A percentile compares a stretch with the other conserved stretches of the same genome.
Evolutionary conservation across 2,888 invertebrate species (phyloP).

Genomic region (Platypus cylindrus): DNA sequence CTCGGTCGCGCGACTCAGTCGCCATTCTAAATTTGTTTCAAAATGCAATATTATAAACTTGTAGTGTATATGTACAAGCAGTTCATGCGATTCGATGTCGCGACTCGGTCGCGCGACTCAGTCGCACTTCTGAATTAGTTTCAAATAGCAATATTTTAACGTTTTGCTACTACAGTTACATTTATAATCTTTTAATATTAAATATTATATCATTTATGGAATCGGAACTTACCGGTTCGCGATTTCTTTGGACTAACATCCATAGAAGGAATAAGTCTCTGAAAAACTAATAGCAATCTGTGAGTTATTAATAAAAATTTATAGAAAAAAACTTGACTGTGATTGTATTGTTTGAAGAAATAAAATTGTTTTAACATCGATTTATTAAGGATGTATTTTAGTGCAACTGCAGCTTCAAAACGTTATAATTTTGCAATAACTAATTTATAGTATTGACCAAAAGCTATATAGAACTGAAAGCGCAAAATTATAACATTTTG

Average conservation of each 20-base stretch:
- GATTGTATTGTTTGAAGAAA: too few species aligned
- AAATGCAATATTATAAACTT: too few species aligned
- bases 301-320: conserved; percentile 1
- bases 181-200: neutral
- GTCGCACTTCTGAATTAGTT: too few species aligned
- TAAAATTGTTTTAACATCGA: too few species aligned
- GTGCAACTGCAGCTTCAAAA: conserved; percentile 35
- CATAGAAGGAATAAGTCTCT: conserved; percentile 12
- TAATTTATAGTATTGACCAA: conserved; percentile 15
- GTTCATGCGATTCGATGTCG: too few species aligned
- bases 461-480: conserved; percentile 37
- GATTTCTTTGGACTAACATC: conserved; percentile 11
- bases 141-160: too few species aligned
- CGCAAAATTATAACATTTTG: conserved; percentile 31
- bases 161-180: conserved; percentile 5
- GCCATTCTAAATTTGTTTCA: too few species aligned
- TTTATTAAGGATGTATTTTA: too few species aligned
- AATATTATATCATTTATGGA: too few species aligned
- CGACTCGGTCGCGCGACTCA: too few species aligned
- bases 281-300: conserved; percentile 8
- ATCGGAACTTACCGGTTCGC: conserved; percentile 12
- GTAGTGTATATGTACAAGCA: too few species aligned
- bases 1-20: too few species aligned
- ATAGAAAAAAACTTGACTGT: neutral
- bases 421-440: conserved; percentile 24